phyloP scores from a whole-genome alignment of 1,140 invertebrate species.

The Drosophila arizonae region DNA sequence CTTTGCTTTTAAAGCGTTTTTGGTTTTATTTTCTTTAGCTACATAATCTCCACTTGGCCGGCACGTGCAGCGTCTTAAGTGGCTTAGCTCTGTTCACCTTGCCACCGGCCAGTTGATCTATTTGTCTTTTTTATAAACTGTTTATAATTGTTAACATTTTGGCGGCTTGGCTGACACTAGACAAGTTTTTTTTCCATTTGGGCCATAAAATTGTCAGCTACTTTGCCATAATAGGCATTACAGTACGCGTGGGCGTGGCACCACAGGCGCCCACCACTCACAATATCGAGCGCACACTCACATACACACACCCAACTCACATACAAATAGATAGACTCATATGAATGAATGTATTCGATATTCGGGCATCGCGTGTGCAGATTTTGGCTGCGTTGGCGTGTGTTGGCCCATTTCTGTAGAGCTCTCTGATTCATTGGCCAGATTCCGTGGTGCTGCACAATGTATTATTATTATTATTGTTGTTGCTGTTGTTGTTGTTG shows the following conservation, averaged over 20 bases:
- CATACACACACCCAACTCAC: background rate
- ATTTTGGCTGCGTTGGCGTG: constrained; percentile 49
- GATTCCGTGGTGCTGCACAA: constrained; percentile 73
- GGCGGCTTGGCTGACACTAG: constrained; percentile 29
- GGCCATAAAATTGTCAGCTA: constrained; percentile 45
- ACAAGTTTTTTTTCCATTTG: constrained; percentile 11
- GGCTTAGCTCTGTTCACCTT: constrained; percentile 38
- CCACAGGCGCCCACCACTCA: constrained; percentile 17
- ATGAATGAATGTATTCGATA: constrained; percentile 37
- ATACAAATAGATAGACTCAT: background rate
- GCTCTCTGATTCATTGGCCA: constrained; percentile 71
- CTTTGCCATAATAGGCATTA: constrained; percentile 43
- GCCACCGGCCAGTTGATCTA: constrained; percentile 40
- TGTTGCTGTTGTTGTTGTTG: constrained; percentile 23
- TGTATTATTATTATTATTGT: constrained; percentile 50
- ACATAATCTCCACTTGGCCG: constrained; percentile 8
- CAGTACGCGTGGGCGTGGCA: constrained; percentile 44
- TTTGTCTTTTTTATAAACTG: constrained; percentile 54
- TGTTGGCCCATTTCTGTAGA: constrained; percentile 45
- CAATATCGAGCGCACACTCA: constrained; percentile 10
- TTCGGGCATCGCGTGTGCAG: constrained; percentile 59
- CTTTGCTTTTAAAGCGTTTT: background rate
- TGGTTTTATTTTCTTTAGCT: background rate
- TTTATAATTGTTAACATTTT: constrained; percentile 65
- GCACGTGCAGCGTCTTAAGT: constrained; percentile 62